These are phyloP conservation scores for Streptopelia turtur DNA, from an alignment of 2,797 vertebrate genomes.

Conservation along the genomic window DNA sequence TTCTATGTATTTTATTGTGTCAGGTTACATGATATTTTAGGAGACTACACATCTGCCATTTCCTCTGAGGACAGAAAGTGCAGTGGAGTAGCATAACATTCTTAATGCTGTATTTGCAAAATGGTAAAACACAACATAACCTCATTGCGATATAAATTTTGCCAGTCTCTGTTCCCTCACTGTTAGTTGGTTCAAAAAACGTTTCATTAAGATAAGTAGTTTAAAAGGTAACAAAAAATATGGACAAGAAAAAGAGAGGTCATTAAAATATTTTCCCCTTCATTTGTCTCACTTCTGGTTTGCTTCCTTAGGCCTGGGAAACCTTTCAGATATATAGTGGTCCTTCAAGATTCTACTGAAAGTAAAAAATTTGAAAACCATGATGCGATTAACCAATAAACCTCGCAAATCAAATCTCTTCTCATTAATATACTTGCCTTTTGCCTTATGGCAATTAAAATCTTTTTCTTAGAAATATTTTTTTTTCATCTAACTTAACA, in stretches of 20 bases:
- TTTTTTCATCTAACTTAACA: neutral
- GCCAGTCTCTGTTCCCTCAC: neutral
- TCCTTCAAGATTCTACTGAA: neutral
- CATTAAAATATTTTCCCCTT: neutral
- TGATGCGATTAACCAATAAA: neutral
- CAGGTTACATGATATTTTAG: constrained; percentile 4
- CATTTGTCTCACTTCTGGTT: neutral
- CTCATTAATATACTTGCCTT: neutral
- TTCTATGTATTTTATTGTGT: neutral
- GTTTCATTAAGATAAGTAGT: neutral
- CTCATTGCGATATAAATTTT: neutral
- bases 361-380: neutral
- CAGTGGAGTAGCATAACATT: neutral
- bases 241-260: neutral
- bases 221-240: neutral
- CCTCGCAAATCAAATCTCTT: neutral
- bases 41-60: neutral
- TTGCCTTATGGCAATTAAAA: neutral
- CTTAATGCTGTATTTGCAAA: neutral
- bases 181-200: neutral
- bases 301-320: neutral
- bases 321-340: neutral
- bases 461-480: neutral
- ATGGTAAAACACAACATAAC: neutral
- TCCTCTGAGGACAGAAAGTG: neutral